Evolutionary conservation across 2,888 invertebrate genomes (phyloP), one percentile per base, ranked within the genome.

Genomic region (Diaprepes abbreviatus): DNA sequence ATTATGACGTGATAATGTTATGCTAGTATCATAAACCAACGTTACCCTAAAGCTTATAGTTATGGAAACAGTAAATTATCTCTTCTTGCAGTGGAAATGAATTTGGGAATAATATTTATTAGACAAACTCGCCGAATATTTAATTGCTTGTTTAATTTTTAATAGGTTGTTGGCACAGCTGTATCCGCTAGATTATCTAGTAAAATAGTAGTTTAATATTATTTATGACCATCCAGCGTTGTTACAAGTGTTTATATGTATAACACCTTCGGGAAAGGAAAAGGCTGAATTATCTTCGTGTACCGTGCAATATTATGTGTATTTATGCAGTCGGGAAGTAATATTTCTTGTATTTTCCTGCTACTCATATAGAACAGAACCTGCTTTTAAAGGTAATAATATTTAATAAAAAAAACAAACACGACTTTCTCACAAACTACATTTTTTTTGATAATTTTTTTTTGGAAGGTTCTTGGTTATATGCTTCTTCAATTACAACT

Each of bases 101-200:
- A 50, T 43, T 28, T 28, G 50, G 31, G 33, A 43, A n/a, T 24
- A 40, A 43, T 50, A 59, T 58, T 54, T 58, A 68, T 62, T 57
- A 45, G 43, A 31, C 64, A 64, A 48, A 58, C 64, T 40, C 33
- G 19, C 58, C 33, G 59, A 64, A 70, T 70, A 59, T 31, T 65
- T 70, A 70, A 70, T 70, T 70, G 70, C 65, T 55, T 36, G 63
- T 59, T 45, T 64, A 52, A 69, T 69, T 69, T 58, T 64, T 66
- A 66, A 66, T 36, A 58, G 57, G 33, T 33, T 71, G 71, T 71
- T 71, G 48, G 52, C 58, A 57, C 71, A 71, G 71, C 71, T 71
- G 71, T 71, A 67, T 58, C 71, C 71, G 71, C 28, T 64, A 45
- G 54, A 70, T 70, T 70, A 70, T 65, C 59, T 24, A 19, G 50